These are phyloP conservation scores for Xylota segnis DNA, from an alignment of 2,888 invertebrate genomes.

Conservation along the genomic window DNA sequence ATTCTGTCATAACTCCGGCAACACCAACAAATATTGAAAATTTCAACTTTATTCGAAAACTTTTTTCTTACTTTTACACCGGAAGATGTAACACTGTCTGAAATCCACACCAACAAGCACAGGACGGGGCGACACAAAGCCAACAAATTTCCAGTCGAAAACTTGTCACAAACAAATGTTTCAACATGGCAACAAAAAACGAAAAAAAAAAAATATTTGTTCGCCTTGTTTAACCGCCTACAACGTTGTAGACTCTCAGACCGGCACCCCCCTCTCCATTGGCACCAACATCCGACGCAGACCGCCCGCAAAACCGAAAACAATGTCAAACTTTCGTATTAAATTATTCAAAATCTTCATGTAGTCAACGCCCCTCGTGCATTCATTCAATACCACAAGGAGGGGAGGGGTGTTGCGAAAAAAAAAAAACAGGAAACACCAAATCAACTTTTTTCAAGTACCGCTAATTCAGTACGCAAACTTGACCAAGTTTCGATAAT, in stretches of 20 bases:
- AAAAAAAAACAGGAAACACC: neutral
- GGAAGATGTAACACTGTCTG: conserved; percentile 9
- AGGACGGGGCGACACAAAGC: neutral
- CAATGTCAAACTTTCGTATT: conserved; percentile 30
- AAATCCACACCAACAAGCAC: conserved; percentile 1
- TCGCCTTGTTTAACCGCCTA: conserved; percentile 4
- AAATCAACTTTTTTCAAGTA: conserved; percentile 3
- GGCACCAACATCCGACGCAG: neutral
- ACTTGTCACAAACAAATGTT: conserved; percentile 44
- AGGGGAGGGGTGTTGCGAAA: neutral
- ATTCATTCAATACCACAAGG: conserved; percentile 4
- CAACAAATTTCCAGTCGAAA: conserved; percentile 14
- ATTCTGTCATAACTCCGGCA: neutral
- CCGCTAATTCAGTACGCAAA: neutral
- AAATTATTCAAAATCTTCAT: conserved; percentile 34
- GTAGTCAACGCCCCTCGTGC: conserved; percentile 15
- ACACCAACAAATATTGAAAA: conserved; percentile 14
- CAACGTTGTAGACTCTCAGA: neutral
- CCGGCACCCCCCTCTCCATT: neutral
- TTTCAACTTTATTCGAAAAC: conserved; percentile 6
- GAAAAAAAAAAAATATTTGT: neutral
- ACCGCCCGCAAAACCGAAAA: conserved; percentile 10
- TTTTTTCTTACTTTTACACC: neutral
- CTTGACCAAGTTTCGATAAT: conserved; percentile 21
- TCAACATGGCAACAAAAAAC: neutral